Percentiles rank a stretch among this genome's conserved stretches.
These are phyloP conservation scores for Latrodectus geometricus DNA, from an alignment of 1,140 invertebrate species.

Conservation along the genomic window DNA sequence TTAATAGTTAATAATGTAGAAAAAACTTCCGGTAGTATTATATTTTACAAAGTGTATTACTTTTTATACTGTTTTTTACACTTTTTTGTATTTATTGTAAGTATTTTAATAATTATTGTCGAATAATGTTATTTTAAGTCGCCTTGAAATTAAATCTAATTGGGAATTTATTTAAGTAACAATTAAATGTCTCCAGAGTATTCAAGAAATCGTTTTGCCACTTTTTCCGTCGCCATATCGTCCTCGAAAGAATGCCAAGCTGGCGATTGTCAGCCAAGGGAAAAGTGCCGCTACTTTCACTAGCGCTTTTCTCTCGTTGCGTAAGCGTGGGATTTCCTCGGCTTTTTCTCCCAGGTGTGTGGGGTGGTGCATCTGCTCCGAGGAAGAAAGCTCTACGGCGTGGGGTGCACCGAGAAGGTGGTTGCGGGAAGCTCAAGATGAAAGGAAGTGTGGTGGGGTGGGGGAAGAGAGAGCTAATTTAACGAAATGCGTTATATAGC, in stretches of 20 bases:
- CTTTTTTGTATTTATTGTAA: no score
- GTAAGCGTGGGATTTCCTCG: slow-evolving; percentile 60
- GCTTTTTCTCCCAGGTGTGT: slow-evolving; percentile 27
- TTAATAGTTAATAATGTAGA: no score
- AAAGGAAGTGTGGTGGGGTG: slow-evolving; percentile 3
- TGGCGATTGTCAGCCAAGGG: slow-evolving; percentile 5
- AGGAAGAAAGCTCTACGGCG: slow-evolving; percentile 28
- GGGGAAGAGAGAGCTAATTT: slow-evolving; percentile 47
- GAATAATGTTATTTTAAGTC: no score
- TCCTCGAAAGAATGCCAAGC: neutral
- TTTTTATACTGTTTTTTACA: no score
- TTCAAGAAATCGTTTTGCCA: no score
- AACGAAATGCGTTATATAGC: slow-evolving; percentile 52
- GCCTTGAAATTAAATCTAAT: no score
- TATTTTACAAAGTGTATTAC: no score
- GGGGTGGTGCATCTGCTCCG: slow-evolving; percentile 36
- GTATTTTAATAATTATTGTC: no score
- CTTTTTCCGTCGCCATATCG: no score
- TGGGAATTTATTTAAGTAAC: no score
- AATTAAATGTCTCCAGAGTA: no score
- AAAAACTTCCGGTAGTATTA: no score
- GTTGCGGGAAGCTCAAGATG: slow-evolving; percentile 51
- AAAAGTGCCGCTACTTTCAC: slow-evolving; percentile 35
- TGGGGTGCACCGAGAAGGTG: slow-evolving; percentile 51
- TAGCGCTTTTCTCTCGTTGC: slow-evolving; percentile 1